These are phyloP conservation scores for Palythoa caribaeorum DNA, from an alignment of 92 coral and sea anemone genomes.

Conservation along the genomic window DNA sequence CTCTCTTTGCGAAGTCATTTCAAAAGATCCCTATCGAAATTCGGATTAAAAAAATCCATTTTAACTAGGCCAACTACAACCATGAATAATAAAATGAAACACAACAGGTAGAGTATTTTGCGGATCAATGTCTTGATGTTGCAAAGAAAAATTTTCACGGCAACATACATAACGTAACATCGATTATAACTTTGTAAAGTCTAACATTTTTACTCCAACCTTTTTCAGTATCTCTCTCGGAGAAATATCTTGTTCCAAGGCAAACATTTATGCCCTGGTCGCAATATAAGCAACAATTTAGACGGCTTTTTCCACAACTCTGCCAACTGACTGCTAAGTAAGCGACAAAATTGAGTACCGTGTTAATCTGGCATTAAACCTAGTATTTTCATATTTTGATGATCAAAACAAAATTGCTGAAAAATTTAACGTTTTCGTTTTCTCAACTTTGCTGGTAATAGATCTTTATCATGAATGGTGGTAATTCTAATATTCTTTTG, in stretches of 20 bases:
- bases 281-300: neutral
- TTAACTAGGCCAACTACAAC: neutral
- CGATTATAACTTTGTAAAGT: too few species aligned
- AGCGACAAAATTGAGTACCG: neutral
- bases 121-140: neutral
- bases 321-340: neutral
- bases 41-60: neutral
- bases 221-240: too few species aligned
- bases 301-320: neutral
- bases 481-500: too few species aligned
- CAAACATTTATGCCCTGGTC: too few species aligned
- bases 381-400: neutral
- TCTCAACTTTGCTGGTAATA: neutral
- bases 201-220: too few species aligned
- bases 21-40: neutral
- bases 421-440: neutral
- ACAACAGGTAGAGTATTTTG: neutral
- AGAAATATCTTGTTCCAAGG: too few species aligned
- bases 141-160: neutral
- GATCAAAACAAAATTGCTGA: neutral
- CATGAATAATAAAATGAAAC: neutral
- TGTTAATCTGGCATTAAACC: neutral
- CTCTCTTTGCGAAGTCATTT: neutral
- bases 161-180: too few species aligned
- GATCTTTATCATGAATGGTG: neutral